Evolutionary conservation across 1,140 invertebrate species (phyloP).

Genomic region (Eurosta solidaginis): DNA sequence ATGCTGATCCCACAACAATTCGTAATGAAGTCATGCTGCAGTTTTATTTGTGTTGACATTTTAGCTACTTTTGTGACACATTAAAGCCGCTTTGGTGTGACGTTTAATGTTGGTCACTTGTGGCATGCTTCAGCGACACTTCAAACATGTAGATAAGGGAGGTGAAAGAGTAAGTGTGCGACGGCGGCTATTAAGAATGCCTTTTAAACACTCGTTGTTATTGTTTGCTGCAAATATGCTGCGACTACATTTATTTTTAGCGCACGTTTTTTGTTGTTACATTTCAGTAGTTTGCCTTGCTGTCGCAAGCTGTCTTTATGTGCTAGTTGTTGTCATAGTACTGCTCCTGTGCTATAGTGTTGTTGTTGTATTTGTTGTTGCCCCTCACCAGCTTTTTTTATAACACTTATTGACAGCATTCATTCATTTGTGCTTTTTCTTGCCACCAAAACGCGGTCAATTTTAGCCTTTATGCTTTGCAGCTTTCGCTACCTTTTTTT

Average conservation of each 20-base stretch:
- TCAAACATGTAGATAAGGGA: background rate
- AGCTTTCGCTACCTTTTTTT: background rate
- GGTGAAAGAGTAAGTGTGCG: background rate
- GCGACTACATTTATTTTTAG: background rate
- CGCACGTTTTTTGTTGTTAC: background rate
- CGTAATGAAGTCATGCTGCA: constrained; percentile 6
- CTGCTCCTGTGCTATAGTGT: too few species aligned
- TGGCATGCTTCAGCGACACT: background rate
- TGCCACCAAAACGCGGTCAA: background rate
- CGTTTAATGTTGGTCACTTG: background rate
- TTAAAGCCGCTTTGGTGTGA: constrained; percentile 11
- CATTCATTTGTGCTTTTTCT: background rate
- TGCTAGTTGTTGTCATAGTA: too few species aligned
- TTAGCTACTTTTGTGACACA: constrained; percentile 3
- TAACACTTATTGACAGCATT: constrained; percentile 17
- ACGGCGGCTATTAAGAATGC: background rate
- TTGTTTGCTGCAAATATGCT: background rate
- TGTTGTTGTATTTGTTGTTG: background rate
- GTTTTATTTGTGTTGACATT: constrained; percentile 13
- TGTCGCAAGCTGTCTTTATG: too few species aligned
- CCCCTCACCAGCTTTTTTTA: background rate
- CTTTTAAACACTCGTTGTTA: background rate
- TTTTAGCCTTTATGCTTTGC: too few species aligned
- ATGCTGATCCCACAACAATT: background rate
- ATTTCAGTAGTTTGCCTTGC: background rate